Percentiles rank a stretch among this genome's conserved stretches.
These are phyloP conservation scores for Cydia fagiglandana DNA, from an alignment of 1,140 invertebrate genomes.

Conservation along the genomic window DNA sequence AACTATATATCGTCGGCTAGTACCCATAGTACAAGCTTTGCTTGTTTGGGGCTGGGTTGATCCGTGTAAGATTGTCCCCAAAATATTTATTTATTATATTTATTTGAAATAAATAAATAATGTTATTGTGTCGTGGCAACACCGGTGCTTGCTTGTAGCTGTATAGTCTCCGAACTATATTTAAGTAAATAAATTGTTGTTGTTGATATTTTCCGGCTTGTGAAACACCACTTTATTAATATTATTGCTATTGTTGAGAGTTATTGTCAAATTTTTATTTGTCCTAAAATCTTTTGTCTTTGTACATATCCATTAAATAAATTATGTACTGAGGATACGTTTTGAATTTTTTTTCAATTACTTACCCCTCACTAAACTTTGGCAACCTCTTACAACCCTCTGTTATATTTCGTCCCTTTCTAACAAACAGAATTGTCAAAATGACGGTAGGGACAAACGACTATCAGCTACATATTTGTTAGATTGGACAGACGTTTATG, in stretches of 20 bases:
- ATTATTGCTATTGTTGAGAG: slow-evolving; percentile 69
- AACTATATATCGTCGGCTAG: no score
- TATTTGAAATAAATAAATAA: neutral
- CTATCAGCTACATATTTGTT: no score
- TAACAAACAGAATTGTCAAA: no score
- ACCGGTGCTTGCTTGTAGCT: slow-evolving; percentile 44
- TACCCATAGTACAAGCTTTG: no score
- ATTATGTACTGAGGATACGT: slow-evolving; percentile 72
- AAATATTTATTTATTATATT: neutral
- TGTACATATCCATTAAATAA: slow-evolving; percentile 79
- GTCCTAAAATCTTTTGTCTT: slow-evolving; percentile 69
- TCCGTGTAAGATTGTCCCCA: no score
- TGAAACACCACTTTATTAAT: slow-evolving; percentile 55
- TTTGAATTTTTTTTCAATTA: neutral
- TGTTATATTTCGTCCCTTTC: no score
- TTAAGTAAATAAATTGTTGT: slow-evolving; percentile 63
- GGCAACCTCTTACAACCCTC: no score
- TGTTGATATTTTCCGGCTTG: slow-evolving; percentile 70
- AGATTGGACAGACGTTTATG: no score
- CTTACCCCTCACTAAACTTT: neutral
- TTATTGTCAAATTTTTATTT: slow-evolving; percentile 77
- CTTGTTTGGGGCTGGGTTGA: no score
- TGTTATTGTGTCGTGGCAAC: slow-evolving; percentile 33
- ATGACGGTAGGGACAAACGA: no score
- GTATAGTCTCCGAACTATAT: slow-evolving; percentile 56